Base-by-base conservation (phyloP, 2,797 vertebrate species). In the Pelobates cultripes region DNA sequence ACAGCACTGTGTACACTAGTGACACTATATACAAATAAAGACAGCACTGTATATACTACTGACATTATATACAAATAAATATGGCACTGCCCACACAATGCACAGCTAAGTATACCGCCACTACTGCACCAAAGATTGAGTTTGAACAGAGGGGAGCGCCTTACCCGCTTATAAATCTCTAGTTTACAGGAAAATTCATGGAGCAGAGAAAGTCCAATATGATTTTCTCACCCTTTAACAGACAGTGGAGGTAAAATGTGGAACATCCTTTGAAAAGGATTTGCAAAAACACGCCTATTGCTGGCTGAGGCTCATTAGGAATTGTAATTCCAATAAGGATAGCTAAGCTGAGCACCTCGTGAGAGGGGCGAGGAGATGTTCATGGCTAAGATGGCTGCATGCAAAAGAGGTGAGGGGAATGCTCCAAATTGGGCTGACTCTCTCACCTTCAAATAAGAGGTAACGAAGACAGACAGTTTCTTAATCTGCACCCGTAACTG, bases 11-110 rank as follows among this genome's bases (percentile, higher is more conserved):
- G 43, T 15, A 71, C 43, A 77, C 80, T 77, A 79, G 70, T 15
- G 55, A 79, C 81, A 70, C 51, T 75, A 83, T 83, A 83, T 83
- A 83, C 81, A 83, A 75, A 83, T 83, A 83, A 83, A 78, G 77
- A 83, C 77, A 47, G 81, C 70, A 73, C 79, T n/a, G 71, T 44
- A 28, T 43, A 60, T 5, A 51, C 47, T 51, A 51, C 47, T 51
- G 47, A 10, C 47, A 51, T 51, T 51, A 51, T 51, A 51, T 51
- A 51, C 47, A 51, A 51, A 51, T 51, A 61, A 61, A 61, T 61
- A 61, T 61, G 57, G 57, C 60, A 43, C 14, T 53, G 40, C 70
- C 70, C 28, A 47, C 66, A 55, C 47, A 53, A 60, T 43, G 47
- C 80, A 77, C 60, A 66, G 75, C 3, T 4, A n/a, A 80, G 79